phyloP scores from a whole-genome alignment of 30 jellyfish, hydroid and myxozoan species.

The Turritopsis dohrnii region DNA sequence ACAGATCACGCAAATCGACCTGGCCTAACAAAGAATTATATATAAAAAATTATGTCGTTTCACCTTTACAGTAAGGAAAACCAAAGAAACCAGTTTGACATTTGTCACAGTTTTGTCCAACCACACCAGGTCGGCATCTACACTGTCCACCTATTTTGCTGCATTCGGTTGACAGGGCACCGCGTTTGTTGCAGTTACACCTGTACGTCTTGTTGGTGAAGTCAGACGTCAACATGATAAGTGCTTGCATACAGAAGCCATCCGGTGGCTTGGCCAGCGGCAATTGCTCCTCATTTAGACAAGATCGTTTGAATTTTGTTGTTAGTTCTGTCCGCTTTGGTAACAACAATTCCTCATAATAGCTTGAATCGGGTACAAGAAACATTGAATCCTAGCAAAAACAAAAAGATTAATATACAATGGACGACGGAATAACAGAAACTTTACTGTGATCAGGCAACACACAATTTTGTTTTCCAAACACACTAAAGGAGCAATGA shows the following conservation, averaged over 20 bases:
- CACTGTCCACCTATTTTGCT: slow-evolving; percentile 75
- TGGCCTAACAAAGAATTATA: too few species aligned
- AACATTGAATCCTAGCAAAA: slow-evolving; percentile 23
- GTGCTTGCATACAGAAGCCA: slow-evolving; percentile 40
- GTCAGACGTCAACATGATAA: slow-evolving; percentile 41
- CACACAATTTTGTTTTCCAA: too few species aligned
- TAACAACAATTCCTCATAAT: neutral
- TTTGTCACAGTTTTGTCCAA: slow-evolving; percentile 63
- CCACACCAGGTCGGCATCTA: slow-evolving; percentile 53
- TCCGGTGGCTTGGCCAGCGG: slow-evolving; percentile 32
- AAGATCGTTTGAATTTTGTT: slow-evolving; percentile 29
- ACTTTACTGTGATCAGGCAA: too few species aligned
- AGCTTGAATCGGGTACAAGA: slow-evolving; percentile 13
- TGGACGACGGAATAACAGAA: neutral
- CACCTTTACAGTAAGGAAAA: slow-evolving; percentile 74
- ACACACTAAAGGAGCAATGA: too few species aligned
- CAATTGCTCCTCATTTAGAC: slow-evolving; percentile 39
- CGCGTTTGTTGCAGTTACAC: slow-evolving; percentile 68
- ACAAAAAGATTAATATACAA: neutral
- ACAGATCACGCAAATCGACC: too few species aligned
- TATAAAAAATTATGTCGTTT: neutral
- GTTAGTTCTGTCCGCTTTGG: slow-evolving; percentile 47
- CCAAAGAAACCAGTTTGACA: slow-evolving; percentile 79
- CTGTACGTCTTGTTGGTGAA: slow-evolving; percentile 45
- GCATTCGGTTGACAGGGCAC: slow-evolving; percentile 46